Percentiles rank a stretch among this genome's conserved stretches.
Evolutionary conservation across 2,113 vertebrate species (phyloP).

Genomic region (Eulemur macaco): DNA sequence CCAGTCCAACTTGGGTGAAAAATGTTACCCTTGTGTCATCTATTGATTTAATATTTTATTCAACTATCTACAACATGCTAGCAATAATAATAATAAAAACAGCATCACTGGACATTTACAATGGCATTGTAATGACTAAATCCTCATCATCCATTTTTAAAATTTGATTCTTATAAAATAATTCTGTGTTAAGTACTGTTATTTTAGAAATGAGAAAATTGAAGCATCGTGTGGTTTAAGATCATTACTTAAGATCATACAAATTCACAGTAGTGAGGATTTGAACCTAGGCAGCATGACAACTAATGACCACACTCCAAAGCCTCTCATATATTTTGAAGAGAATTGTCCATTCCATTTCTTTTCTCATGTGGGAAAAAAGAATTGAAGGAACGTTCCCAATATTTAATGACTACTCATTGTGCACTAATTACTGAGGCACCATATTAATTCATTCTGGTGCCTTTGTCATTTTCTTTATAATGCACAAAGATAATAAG

Average conservation of each 20-base stretch:
- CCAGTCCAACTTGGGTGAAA: neutral
- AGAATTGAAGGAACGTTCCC: neutral
- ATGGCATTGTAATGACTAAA: neutral
- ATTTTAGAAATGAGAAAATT: neutral
- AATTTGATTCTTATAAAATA: neutral
- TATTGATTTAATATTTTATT: slow-evolving; percentile 4
- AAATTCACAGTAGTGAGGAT: neutral
- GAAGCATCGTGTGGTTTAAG: neutral
- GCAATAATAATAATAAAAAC: neutral
- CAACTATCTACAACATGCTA: neutral
- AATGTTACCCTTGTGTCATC: neutral
- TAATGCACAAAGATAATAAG: neutral
- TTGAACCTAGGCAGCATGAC: neutral
- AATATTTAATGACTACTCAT: neutral
- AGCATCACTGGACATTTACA: neutral
- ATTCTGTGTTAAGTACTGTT: neutral
- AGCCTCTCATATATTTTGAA: neutral
- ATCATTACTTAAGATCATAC: neutral
- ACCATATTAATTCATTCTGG: neutral
- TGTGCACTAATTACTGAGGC: neutral
- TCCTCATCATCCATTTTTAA: neutral
- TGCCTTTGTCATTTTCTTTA: neutral
- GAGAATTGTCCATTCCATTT: neutral
- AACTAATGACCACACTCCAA: neutral
- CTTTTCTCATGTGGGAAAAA: neutral